Base-by-base conservation (phyloP, 2,113 vertebrate species). In the Corynorhinus townsendii region DNA sequence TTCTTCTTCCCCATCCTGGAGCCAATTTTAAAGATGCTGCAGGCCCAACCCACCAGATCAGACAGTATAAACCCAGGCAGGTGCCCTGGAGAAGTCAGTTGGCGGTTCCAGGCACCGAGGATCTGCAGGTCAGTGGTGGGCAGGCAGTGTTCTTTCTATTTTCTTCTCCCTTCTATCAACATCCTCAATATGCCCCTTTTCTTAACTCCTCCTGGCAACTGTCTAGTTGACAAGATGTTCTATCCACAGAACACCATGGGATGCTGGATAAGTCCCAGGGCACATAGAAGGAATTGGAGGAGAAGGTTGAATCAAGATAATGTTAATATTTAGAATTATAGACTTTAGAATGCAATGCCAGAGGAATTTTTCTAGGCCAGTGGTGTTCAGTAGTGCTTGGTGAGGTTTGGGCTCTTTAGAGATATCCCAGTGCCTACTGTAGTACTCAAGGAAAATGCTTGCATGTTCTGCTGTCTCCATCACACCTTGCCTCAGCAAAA, bases 81-180 rank as follows among this genome's bases (percentile, higher is more conserved):
- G 20, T 43, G 79, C 62, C 69, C 71, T 35, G 47, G 24, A 93
- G 64, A 94, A 88, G 28, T 47, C 94, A 96, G 38, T 54, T 4
- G 30, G 90, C 73, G 45, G 24, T 62, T 95, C 49, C 92, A 91
- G 93, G 83, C 6, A 47, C 75, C 47, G 49, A 30, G 94, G 86
- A 95, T 85, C 52, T 77, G 7, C 95, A 96, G 97, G 97, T 97
- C 69, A 96, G 97, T 96, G 75, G 62, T 68, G 49, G 43, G n/a
- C 7, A 52, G 9, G 64, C 7, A 43, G 9, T 30, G 8, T 22
- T 69, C 69, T 90, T 19, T 59, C 11, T 49, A 35, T 43, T 56
- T 86, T 40, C 38, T 72, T 66, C 54, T 68, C 26, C 12, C 12
- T 88, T 90, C 47, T 95, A 26, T 68, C 80, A 89, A 20, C 68